Percentiles rank a stretch among this genome's conserved stretches.
Evolutionary conservation across 2,113 vertebrate genomes (phyloP).

Genomic region (Gobius niger): DNA sequence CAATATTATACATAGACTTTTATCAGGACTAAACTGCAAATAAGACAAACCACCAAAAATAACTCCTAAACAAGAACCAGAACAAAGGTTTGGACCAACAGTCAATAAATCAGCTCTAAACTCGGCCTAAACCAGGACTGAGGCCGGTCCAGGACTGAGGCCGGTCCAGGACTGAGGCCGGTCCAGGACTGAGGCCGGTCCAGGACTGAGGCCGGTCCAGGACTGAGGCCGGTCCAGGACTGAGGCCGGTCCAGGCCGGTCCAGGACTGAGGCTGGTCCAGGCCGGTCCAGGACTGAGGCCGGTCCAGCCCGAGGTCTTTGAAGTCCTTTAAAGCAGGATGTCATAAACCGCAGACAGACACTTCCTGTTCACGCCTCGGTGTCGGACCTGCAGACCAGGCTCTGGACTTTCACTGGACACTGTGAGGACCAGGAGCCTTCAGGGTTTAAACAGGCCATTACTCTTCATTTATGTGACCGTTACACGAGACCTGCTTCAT

Average conservation of each 20-base stretch:
- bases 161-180: neutral
- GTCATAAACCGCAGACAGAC: neutral
- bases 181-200: neutral
- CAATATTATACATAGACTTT: too few relatives aligned
- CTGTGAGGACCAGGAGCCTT: too few relatives aligned
- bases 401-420: too few relatives aligned
- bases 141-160: too few relatives aligned
- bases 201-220: neutral
- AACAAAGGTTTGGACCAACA: too few relatives aligned
- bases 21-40: neutral
- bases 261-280: neutral
- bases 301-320: neutral
- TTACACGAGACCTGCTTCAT: too few relatives aligned
- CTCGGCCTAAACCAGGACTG: neutral
- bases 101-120: neutral
- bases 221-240: neutral
- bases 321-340: conserved; percentile 4
- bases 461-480: too few relatives aligned
- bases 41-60: neutral
- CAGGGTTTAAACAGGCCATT: too few relatives aligned
- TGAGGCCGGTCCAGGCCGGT: too few relatives aligned
- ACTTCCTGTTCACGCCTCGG: conserved; percentile 2
- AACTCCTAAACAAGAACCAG: too few relatives aligned
- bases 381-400: too few relatives aligned
- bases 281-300: too few relatives aligned